Percentiles rank a stretch among this genome's conserved stretches.
Evolutionary conservation across 2,113 vertebrate species (phyloP).

Genomic region (Emydura subglobosa): DNA sequence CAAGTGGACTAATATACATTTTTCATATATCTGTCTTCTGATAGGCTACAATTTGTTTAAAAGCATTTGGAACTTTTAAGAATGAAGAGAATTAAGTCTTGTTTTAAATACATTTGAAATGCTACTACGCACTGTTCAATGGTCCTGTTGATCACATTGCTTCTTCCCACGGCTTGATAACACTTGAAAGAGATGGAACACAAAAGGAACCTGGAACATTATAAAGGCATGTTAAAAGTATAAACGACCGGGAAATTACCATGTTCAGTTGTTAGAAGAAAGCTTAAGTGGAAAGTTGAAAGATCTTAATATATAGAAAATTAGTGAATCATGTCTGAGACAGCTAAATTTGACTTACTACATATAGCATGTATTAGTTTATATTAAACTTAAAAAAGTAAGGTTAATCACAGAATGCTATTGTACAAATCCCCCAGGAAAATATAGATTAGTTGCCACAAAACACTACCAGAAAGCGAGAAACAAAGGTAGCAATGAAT

Average conservation of each 20-base stretch:
- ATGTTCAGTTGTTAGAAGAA: not conserved
- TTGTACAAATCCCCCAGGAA: not conserved
- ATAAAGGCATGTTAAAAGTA: conserved; percentile 76
- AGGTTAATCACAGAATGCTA: not conserved
- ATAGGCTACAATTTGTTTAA: conserved; percentile 29
- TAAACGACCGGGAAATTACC: conserved; percentile 9
- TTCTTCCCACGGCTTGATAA: conserved; percentile 66
- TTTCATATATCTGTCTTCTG: conserved; percentile 8
- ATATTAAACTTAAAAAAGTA: not conserved
- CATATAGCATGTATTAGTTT: not conserved
- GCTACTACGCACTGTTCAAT: conserved; percentile 79
- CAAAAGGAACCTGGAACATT: conserved; percentile 83
- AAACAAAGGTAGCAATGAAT: not conserved
- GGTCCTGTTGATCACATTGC: conserved; percentile 61
- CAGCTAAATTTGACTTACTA: not conserved
- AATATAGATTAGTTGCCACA: not conserved
- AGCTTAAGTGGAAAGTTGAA: conserved; percentile 32
- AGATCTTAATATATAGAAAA: conserved; percentile 56
- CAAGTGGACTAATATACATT: conserved; percentile 50
- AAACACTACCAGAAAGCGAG: not conserved
- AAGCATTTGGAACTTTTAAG: conserved; percentile 37
- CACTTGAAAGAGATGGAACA: conserved; percentile 73
- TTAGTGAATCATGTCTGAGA: conserved; percentile 48
- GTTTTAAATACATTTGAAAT: conserved; percentile 70
- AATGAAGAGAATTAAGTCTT: conserved; percentile 16